These are phyloP conservation scores for Gymnocephalus cernua DNA, from an alignment of 2,113 vertebrate species.

Conservation along the genomic window DNA sequence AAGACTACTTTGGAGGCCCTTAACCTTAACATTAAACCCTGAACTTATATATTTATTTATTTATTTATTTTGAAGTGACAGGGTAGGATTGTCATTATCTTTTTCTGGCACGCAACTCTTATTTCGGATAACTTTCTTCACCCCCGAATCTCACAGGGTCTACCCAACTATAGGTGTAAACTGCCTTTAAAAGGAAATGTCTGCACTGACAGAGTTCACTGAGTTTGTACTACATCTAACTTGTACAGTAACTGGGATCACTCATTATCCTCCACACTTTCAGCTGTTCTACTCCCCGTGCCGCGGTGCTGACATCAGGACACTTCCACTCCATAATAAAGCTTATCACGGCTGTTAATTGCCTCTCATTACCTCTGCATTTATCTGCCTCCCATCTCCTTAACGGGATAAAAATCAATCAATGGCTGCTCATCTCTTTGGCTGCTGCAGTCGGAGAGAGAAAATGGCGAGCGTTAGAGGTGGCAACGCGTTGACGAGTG, in stretches of 20 bases:
- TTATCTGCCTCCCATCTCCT: conserved; percentile 76
- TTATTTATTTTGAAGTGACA: too few species aligned
- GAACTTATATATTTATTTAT: too few species aligned
- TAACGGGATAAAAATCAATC: conserved; percentile 79
- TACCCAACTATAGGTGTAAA: too few species aligned
- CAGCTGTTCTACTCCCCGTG: not conserved
- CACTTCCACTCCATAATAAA: conserved; percentile 65
- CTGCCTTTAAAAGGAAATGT: not conserved
- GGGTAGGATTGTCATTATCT: too few species aligned
- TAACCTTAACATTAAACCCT: too few species aligned
- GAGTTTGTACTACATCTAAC: not conserved
- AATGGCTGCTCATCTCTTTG: conserved; percentile 46
- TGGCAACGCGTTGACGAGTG: conserved; percentile 39
- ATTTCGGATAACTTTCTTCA: too few species aligned
- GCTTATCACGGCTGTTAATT: conserved; percentile 74
- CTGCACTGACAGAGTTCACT: not conserved
- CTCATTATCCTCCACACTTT: conserved; percentile 30
- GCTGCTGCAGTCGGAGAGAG: conserved; percentile 19
- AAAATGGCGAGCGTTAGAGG: conserved; percentile 21
- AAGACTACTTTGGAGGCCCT: too few species aligned
- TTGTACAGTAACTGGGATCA: not conserved
- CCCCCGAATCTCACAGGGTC: too few species aligned
- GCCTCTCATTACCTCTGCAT: conserved; percentile 74
- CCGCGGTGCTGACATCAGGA: conserved; percentile 20
- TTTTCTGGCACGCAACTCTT: too few species aligned